Percentiles rank a stretch among this genome's conserved stretches.
These are phyloP conservation scores for Heliconius ismenius DNA, from an alignment of 2,888 invertebrate species.

Conservation along the genomic window DNA sequence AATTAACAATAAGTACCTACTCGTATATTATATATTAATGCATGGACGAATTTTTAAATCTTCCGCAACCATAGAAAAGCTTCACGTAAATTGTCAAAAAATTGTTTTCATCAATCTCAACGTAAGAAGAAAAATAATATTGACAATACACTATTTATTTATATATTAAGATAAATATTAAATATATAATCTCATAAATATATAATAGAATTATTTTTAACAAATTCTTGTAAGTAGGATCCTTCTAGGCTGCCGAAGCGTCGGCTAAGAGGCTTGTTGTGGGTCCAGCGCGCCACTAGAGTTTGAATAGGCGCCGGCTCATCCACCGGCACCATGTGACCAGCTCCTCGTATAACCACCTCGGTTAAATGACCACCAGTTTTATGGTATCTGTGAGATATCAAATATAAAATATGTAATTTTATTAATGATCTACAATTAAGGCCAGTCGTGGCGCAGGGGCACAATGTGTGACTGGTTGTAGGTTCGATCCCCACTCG, in stretches of 20 bases:
- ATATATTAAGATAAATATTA: neutral
- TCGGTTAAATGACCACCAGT: constrained; percentile 80
- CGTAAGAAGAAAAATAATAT: too few relatives aligned
- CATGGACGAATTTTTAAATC: too few relatives aligned
- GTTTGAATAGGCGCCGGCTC: constrained; percentile 78
- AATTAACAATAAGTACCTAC: too few relatives aligned
- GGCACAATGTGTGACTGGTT: too few relatives aligned
- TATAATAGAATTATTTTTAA: constrained; percentile 52
- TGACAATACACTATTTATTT: neutral
- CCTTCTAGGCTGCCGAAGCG: constrained; percentile 47
- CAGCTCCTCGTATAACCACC: constrained; percentile 82
- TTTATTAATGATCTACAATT: too few relatives aligned
- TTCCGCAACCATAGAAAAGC: neutral
- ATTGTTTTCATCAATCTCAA: too few relatives aligned
- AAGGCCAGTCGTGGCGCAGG: too few relatives aligned
- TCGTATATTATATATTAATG: too few relatives aligned
- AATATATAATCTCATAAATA: constrained; percentile 43
- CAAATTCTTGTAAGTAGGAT: constrained; percentile 39
- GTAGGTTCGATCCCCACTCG: too few relatives aligned
- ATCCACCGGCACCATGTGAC: constrained; percentile 85
- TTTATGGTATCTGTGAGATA: constrained; percentile 74
- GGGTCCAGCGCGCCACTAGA: constrained; percentile 82
- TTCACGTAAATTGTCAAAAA: too few relatives aligned
- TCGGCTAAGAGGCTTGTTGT: constrained; percentile 48
- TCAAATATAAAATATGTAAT: neutral